phyloP scores from a whole-genome alignment of 2,888 invertebrate species.

The Acanthopleura granulata region DNA sequence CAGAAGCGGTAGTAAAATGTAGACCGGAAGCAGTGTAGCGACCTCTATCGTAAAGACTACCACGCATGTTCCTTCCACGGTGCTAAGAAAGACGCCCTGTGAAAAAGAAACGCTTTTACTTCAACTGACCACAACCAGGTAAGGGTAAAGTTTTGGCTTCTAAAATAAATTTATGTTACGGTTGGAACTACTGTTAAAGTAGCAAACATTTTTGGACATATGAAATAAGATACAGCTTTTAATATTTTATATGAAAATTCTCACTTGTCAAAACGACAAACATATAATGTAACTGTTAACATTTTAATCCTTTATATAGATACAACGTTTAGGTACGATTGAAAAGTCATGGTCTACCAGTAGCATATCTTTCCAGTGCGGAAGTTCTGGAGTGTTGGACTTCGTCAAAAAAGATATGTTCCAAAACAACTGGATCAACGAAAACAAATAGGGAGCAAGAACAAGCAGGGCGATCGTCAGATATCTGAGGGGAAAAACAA shows the following conservation, averaged over 20 bases:
- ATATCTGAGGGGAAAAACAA: neutral
- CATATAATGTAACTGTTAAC: too few species aligned
- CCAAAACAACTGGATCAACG: conserved; percentile 35
- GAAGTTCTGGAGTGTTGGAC: conserved; percentile 23
- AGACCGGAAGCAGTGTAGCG: conserved; percentile 40
- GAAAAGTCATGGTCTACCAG: conserved; percentile 27
- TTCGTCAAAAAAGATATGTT: conserved; percentile 34
- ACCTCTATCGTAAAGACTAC: conserved; percentile 41
- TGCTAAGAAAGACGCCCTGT: conserved; percentile 40
- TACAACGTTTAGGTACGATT: too few species aligned
- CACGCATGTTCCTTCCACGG: conserved; percentile 41
- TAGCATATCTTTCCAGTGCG: conserved; percentile 29
- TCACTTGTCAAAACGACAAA: neutral
- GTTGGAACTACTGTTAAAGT: too few species aligned
- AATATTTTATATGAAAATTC: too few species aligned
- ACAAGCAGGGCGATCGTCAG: neutral
- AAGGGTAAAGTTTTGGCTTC: too few species aligned
- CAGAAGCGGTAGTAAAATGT: conserved; percentile 40
- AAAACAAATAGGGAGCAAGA: conserved; percentile 29
- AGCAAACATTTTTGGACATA: too few species aligned
- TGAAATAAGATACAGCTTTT: too few species aligned
- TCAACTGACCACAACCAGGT: too few species aligned
- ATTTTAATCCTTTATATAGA: too few species aligned
- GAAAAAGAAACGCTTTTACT: neutral
- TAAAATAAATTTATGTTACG: too few species aligned